These are phyloP conservation scores for Eupithecia tripunctaria DNA, from an alignment of 2,888 invertebrate genomes.

Conservation along the genomic window DNA sequence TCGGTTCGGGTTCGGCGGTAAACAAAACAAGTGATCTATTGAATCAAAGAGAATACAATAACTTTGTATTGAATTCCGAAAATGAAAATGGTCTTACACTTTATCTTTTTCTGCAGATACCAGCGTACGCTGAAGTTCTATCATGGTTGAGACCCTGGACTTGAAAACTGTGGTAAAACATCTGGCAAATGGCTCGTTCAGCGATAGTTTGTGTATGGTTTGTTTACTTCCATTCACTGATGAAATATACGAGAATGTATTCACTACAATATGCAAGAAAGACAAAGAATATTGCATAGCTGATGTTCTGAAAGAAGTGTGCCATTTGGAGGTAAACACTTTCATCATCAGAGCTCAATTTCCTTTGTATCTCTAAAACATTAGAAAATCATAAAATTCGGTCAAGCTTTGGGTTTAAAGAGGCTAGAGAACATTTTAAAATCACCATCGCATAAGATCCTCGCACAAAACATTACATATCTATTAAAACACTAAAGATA, in stretches of 20 bases:
- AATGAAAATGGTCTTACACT: background rate
- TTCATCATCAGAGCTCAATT: background rate
- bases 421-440: background rate
- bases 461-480: too few species aligned
- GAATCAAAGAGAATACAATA: too few species aligned
- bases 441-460: background rate
- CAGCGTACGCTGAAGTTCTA: conserved; percentile 1
- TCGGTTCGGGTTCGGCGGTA: conserved; percentile 55
- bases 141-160: conserved; percentile 62
- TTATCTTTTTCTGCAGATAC: background rate
- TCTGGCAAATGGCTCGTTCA: conserved; percentile 67
- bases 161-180: conserved; percentile 67
- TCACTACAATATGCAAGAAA: conserved; percentile 68
- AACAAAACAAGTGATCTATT: conserved; percentile 48
- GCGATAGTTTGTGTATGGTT: conserved; percentile 66
- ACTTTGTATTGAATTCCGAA: background rate
- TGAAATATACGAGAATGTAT: conserved; percentile 63
- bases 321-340: conserved; percentile 59
- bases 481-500: too few species aligned
- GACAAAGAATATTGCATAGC: conserved; percentile 70
- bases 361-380: background rate
- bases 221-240: conserved; percentile 64
- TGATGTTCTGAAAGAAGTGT: conserved; percentile 63
- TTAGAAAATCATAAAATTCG: background rate
- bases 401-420: background rate